A percentile compares a stretch with the other conserved stretches of the same genome.
Conservation (phyloP, 2,113 vertebrate genomes). For the cattle (Bos taurus) region ARS-UCD2.0 NW_020192292.1:5662501-5663000, state of each 20-base stretch:
- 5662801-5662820: background rate
- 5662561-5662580: background rate
- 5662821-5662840: background rate
- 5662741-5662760: background rate
- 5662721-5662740: background rate
- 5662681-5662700: background rate
- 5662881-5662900: background rate
- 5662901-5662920: background rate
- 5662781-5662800: background rate
- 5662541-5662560: background rate
- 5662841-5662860: background rate
- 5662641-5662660: background rate
- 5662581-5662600: background rate
- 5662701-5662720: background rate
- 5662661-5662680: background rate
- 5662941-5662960: background rate
- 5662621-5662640: background rate
- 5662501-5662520: background rate
- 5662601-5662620: background rate
- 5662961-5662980: background rate
- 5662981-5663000: background rate
- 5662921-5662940: background rate
- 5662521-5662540: background rate
- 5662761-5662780: background rate
- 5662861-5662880: background rate